phyloP scores from a whole-genome alignment of 2,797 vertebrate species.

The Acanthurus lineatus region DNA sequence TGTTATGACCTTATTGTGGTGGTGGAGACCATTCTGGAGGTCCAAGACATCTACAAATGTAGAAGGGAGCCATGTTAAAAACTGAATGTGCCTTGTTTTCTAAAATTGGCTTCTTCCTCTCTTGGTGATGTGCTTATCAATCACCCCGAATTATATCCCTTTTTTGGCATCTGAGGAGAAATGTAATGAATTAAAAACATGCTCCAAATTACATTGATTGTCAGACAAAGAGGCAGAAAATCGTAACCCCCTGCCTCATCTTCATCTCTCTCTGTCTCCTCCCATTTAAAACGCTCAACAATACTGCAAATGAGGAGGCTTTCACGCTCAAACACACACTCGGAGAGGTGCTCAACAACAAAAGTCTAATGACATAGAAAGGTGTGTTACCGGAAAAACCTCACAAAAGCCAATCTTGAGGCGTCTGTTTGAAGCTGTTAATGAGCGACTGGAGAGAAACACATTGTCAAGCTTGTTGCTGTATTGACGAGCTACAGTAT shows the following conservation, averaged over 20 bases:
- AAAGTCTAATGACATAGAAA: constrained; percentile 50
- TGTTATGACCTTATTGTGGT: no score
- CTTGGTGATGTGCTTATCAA: no score
- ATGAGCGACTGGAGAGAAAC: constrained; percentile 12
- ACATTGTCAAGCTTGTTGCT: constrained; percentile 8
- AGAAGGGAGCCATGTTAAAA: no score
- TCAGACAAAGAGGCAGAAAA: constrained; percentile 21
- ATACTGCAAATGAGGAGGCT: constrained; percentile 20
- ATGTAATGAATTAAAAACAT: constrained; percentile 27
- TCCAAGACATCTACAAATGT: no score
- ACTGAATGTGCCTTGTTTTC: no score
- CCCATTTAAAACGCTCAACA: constrained; percentile 24
- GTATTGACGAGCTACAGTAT: constrained; percentile 5
- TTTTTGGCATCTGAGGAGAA: constrained; percentile 12
- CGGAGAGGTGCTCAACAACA: constrained; percentile 15
- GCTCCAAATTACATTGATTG: constrained; percentile 34
- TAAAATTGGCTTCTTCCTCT: no score
- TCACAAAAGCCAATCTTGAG: constrained; percentile 28
- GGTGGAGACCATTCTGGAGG: no score
- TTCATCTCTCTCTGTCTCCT: background rate
- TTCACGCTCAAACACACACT: constrained; percentile 46
- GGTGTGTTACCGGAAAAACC: constrained; percentile 19
- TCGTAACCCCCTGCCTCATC: background rate
- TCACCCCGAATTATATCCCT: background rate
- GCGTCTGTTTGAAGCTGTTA: constrained; percentile 34